Base-by-base conservation (phyloP, 2,888 invertebrate genomes). In the Chrysodeixis includens region DNA sequence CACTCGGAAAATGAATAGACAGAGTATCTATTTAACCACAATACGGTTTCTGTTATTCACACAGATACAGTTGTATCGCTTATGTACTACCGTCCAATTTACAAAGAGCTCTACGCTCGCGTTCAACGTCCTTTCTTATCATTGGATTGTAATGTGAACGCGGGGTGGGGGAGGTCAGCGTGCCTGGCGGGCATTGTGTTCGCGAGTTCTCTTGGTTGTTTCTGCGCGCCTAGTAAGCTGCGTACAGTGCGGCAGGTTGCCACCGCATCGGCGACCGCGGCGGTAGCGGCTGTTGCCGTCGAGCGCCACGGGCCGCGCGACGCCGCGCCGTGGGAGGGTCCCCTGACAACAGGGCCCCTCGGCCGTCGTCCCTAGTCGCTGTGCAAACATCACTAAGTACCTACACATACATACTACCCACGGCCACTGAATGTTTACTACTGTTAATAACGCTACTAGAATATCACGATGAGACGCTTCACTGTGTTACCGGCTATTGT, bases 181-280 rank as follows among this genome's bases (percentile, higher is more conserved):
- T 44, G 57, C 7, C 61, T 81, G 83, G 86, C 68, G 62, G 4
- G 61, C 56, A 7, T 65, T 56, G 26, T 52, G 30, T 65, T 66
- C 67, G 63, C 49, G 62, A 64, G 66, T 83, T 57, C 86, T 90
- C 85, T 73, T 83, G n/a, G 57, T 5, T 5, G 10, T 8, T 83
- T 87, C 85, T 94, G 90, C 55, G 71, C 70, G 83, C 93, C 93
- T 94, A 87, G 93, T 94, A 93, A 75, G 83, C 86, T 90, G 93
- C 93, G 93, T 92, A 92, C 87, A 89, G 82, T 86, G 90, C 84
- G 89, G 89, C 90, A 87, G 88, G 89, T 89, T 89, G 88, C 87
- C 89, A 87, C 88, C 88, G 88, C 84, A 76, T 74, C 68, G 69
- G 61, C 57, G 71, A 62, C 69, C 74, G 79, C 74, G 73, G 81